phyloP scores from a whole-genome alignment of 2,888 invertebrate genomes.

The Tenthredo distinguenda region DNA sequence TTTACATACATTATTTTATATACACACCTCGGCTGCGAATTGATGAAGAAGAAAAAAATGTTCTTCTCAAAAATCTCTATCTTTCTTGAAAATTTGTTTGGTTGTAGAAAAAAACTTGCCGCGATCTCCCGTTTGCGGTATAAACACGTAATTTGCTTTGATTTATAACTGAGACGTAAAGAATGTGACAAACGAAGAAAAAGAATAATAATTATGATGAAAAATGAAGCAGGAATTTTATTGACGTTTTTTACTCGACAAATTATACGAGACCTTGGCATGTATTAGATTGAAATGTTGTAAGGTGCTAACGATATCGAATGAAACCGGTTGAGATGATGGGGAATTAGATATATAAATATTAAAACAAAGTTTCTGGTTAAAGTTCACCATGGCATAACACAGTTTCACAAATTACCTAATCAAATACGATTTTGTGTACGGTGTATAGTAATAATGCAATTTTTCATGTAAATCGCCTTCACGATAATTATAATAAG shows the following conservation, averaged over 20 bases:
- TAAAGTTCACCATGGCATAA: background rate
- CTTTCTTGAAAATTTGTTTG: too few relatives aligned
- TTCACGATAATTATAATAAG: background rate
- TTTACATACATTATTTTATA: too few relatives aligned
- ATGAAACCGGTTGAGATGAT: slow-evolving; percentile 17
- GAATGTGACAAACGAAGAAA: background rate
- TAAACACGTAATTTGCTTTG: background rate
- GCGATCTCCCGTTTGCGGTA: background rate
- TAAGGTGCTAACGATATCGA: background rate
- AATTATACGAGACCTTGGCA: slow-evolving; percentile 40
- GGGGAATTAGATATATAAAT: background rate
- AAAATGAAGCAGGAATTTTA: background rate
- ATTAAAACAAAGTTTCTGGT: background rate
- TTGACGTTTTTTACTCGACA: background rate
- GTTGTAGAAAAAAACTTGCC: too few relatives aligned
- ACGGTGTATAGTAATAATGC: background rate
- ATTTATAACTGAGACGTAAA: background rate
- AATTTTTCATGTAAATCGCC: background rate
- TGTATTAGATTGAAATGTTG: slow-evolving; percentile 24
- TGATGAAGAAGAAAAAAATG: too few relatives aligned
- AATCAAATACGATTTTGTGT: background rate
- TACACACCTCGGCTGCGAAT: too few relatives aligned
- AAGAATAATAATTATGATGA: background rate
- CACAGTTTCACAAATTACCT: background rate
- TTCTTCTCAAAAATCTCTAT: too few relatives aligned